phyloP scores from a whole-genome alignment of 37 sponge, comb jelly and placozoan species.

The Haliclona indistincta region DNA sequence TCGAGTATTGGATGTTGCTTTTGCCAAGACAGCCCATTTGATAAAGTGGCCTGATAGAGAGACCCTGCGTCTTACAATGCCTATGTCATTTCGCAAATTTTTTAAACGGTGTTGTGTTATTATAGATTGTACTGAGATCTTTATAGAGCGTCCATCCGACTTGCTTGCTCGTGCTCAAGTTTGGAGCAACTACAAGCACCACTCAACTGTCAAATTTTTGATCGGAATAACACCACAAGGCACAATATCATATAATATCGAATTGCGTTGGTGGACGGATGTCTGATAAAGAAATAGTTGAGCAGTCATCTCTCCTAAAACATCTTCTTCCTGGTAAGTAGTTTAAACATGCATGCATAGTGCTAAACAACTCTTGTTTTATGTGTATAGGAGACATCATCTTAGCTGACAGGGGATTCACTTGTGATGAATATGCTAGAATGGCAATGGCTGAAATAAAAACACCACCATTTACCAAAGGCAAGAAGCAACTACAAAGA shows the following conservation, averaged over 20 bases:
- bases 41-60: conserved; percentile 34
- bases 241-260: conserved; percentile 17
- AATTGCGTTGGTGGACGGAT: conserved; percentile 20
- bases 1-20: background rate
- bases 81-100: conserved; percentile 1
- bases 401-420: conserved; percentile 64
- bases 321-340: conserved; percentile 29
- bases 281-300: conserved; percentile 18
- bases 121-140: conserved; percentile 57
- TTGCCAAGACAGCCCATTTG: background rate
- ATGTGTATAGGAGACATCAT: conserved; percentile 31
- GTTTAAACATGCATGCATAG: no score
- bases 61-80: conserved; percentile 13
- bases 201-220: conserved; percentile 27
- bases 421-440: conserved; percentile 21
- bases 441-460: conserved; percentile 36
- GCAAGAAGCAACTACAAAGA: conserved; percentile 33
- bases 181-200: conserved; percentile 24
- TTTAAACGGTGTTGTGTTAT: background rate
- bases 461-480: conserved; percentile 33
- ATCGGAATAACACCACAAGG: conserved; percentile 33
- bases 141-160: conserved; percentile 44
- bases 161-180: conserved; percentile 22
- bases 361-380: background rate
- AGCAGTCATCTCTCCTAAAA: conserved; percentile 19